A percentile compares a stretch with the other conserved stretches of the same genome.
These are phyloP conservation scores for Drosophila limbata DNA, from an alignment of 2,888 invertebrate species.

Conservation along the genomic window DNA sequence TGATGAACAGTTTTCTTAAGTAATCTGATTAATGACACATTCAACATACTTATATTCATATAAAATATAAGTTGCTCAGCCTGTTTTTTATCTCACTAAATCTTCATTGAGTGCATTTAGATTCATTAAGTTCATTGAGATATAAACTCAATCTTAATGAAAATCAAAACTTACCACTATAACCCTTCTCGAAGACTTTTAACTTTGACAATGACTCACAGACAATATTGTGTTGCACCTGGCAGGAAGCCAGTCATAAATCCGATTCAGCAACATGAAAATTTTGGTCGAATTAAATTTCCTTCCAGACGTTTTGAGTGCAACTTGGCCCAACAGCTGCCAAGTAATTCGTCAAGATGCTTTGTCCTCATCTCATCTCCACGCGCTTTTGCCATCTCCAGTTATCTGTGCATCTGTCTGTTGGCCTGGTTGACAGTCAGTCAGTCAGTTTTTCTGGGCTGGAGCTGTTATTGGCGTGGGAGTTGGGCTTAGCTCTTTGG, in stretches of 20 bases:
- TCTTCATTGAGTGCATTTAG: not conserved
- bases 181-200: not conserved
- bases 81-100: not conserved
- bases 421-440: slow-evolving; percentile 11
- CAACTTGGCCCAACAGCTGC: slow-evolving; percentile 34
- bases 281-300: slow-evolving; percentile 71
- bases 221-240: slow-evolving; percentile 19
- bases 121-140: not conserved
- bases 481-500: slow-evolving; percentile 27
- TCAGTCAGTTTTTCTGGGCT: slow-evolving; percentile 14
- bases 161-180: not conserved
- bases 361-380: slow-evolving; percentile 49
- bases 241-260: slow-evolving; percentile 52
- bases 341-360: slow-evolving; percentile 79
- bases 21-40: too few species aligned
- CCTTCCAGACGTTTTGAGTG: slow-evolving; percentile 25
- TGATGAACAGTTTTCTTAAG: too few species aligned
- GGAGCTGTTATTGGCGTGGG: slow-evolving; percentile 15
- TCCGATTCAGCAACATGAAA: slow-evolving; percentile 38
- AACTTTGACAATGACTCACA: slow-evolving; percentile 10
- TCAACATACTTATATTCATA: too few species aligned
- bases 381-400: slow-evolving; percentile 26
- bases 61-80: not conserved
- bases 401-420: slow-evolving; percentile 26
- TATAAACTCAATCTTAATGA: not conserved